Base-by-base conservation (phyloP, 2,797 vertebrate species). In the Vespertilio murinus region DNA sequence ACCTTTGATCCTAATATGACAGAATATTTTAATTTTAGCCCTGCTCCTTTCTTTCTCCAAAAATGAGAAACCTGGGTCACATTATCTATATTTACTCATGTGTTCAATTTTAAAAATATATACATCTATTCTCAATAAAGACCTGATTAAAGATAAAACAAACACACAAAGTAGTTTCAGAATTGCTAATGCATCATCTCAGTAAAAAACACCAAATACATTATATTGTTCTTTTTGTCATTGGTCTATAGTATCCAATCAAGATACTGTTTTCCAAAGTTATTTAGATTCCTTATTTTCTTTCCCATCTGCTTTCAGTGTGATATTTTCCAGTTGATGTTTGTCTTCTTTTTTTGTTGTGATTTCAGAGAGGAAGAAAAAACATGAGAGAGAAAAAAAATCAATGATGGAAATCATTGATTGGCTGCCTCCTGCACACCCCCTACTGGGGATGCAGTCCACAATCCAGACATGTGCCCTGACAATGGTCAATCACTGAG, bases 21-120 rank as follows among this genome's bases (percentile, higher is more conserved):
- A 88, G 12, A 6, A 89, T 33, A 77, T 65, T 87, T 93, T 92
- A 69, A 88, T n/a, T 47, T 70, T 33, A 91, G 42, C 28, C 74
- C 70, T 71, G 77, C 18, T 20, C 23, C 59, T 59, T 33, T 71
- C 54, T 42, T 91, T 71, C 30, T 70, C 16, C 30, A 56, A 83
- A 17, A 91, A 61, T 59, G 25, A 95, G 52, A 95, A 95, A 71
- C 8, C 14, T 56, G 30, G 10, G 14, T 78, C 42, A 74, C 11
- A 42, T 33, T 35, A 80, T 25, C n/a, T 54, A 45, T 35, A 77
- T 25, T 47, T 80, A 56, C 2, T 45, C 47, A 70, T 52, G 6
- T 59, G 25, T 90, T 95, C 17, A 84, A 20, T 42, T 87, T 23
- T 73, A 54, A 52, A 84, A 75, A 17, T 30, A 61, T 33, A 91